phyloP scores from a whole-genome alignment of 2,797 vertebrate species.

The Octomys mimax region DNA sequence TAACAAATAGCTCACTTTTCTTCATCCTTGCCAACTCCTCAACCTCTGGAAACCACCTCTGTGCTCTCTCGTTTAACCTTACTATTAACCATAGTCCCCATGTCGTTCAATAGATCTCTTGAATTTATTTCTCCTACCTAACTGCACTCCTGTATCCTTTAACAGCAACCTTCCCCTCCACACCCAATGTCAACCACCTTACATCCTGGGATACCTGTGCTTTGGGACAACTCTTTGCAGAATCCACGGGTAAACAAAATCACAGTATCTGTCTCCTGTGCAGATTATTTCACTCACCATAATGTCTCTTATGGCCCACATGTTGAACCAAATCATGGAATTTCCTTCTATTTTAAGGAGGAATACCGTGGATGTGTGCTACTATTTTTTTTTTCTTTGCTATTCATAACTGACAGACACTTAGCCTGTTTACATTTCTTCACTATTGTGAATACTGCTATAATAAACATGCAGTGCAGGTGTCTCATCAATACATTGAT shows the following conservation, averaged over 20 bases:
- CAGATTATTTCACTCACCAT: neutral
- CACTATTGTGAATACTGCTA: neutral
- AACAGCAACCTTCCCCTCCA: neutral
- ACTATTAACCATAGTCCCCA: neutral
- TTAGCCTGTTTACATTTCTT: neutral
- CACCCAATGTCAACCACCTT: neutral
- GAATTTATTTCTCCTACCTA: neutral
- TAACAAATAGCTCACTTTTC: neutral
- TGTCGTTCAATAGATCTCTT: neutral
- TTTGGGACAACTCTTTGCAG: neutral
- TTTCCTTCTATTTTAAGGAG: neutral
- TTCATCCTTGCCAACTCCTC: neutral
- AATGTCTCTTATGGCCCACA: neutral
- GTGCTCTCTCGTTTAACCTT: neutral
- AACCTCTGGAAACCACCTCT: neutral
- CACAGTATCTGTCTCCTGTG: neutral
- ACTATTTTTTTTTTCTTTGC: neutral
- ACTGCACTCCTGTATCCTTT: neutral
- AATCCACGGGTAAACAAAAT: neutral
- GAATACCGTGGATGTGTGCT: neutral
- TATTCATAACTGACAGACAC: neutral
- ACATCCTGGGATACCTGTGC: neutral
- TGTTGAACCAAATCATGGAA: neutral
- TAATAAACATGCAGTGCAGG: neutral
- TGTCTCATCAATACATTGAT: neutral